Base-by-base conservation (phyloP, 2,888 invertebrate species). In the Callinectes sapidus region DNA sequence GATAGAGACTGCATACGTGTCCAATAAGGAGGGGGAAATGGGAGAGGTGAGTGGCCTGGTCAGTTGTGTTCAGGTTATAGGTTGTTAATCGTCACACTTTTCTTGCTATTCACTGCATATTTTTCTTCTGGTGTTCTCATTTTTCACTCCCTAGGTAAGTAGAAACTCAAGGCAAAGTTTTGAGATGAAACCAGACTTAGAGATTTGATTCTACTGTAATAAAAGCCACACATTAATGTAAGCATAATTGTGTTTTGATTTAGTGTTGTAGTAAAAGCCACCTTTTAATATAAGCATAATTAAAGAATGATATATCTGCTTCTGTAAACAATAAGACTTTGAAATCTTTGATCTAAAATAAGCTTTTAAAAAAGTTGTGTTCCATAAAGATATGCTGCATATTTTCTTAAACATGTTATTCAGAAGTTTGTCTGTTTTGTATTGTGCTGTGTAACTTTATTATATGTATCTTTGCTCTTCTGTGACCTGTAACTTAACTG, bases 21-120 rank as follows among this genome's bases (percentile, higher is more conserved):
- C 96, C 92, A 96, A 96, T 95, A 95, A 96, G 23, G 96, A 96
- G 94, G 97, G 97, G 95, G 97, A 97, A 95, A 96, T 97, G 95
- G 97, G 97, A 90, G 96, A 96, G 95, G 97, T 96, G 95, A 95
- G 95, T 95, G 48, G 81, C 81, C 18, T 18, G 71, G 71, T 71
- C 71, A 71, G 28, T 28, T n/a, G 23, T 71, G 23, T 71, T 28
- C 28, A 71, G 71, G 71, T 71, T n/a, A 0, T 71, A 71, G 71
- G 71, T 71, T 71, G 71, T 71, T 71, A 28, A 28, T 71, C 71
- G 28, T 71, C 28, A 71, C 28, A 71, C 13, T 71, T 71, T 28
- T 71, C 71, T 71, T 71, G 13, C 71, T 13, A 71, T 71, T 71
- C 71, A 71, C n/a, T 71, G 23, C 61, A 5, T 61, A 61, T 23